These are phyloP conservation scores for Drosophila differens DNA, from an alignment of 2,888 invertebrate genomes.

Conservation along the genomic window DNA sequence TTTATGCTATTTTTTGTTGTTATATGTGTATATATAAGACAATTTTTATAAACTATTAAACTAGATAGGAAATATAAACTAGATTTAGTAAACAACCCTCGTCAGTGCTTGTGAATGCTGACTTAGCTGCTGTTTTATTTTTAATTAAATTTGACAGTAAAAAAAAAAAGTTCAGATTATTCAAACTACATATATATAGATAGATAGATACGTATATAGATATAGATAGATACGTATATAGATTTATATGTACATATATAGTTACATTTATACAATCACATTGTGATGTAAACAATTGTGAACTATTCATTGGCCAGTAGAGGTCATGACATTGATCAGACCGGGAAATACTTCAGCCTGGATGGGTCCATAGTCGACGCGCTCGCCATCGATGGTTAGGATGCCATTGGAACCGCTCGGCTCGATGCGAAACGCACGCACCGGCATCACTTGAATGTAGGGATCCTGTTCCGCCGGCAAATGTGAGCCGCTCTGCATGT, in stretches of 20 bases:
- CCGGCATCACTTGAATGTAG: constrained; percentile 91
- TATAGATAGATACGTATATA: background rate
- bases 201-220: background rate
- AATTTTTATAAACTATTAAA: background rate
- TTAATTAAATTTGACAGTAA: constrained; percentile 11
- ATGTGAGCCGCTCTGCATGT: constrained; percentile 93
- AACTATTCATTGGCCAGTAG: constrained; percentile 85
- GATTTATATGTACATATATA: constrained; percentile 1
- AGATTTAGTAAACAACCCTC: constrained; percentile 7
- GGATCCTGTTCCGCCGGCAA: constrained; percentile 90
- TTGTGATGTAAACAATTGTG: background rate
- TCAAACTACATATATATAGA: constrained; percentile 27
- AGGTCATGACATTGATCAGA: constrained; percentile 89
- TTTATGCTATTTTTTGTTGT: background rate
- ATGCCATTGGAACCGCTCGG: constrained; percentile 90
- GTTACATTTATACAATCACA: background rate
- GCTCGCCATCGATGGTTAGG: constrained; percentile 97
- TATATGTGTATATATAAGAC: background rate
- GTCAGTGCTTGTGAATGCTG: constrained; percentile 2
- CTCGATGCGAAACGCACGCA: constrained; percentile 96
- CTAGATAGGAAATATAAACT: background rate
- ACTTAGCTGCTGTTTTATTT: constrained; percentile 14
- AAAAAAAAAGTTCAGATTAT: constrained; percentile 28
- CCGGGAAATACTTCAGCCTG: constrained; percentile 95
- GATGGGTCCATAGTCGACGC: constrained; percentile 93